Conservation (phyloP, 2,797 vertebrate genomes). For the Gouania willdenowi region DNA sequence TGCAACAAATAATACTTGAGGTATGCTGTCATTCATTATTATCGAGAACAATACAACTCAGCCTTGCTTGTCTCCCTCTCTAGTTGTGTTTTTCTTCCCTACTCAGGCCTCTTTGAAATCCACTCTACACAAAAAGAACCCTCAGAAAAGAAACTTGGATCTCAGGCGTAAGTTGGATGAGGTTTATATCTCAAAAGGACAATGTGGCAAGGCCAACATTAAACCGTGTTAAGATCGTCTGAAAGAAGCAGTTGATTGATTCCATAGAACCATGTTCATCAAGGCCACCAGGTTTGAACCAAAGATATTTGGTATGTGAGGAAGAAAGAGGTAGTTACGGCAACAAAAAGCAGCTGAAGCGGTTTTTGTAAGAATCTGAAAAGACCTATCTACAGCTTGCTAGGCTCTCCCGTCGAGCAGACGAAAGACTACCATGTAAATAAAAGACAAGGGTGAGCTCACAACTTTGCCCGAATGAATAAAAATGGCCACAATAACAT, state of each 20-base stretch:
- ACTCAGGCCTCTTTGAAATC: conserved; percentile 61
- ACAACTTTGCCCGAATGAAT: conserved; percentile 68
- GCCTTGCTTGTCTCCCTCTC: conserved; percentile 52
- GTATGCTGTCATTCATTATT: conserved; percentile 56
- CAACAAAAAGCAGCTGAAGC: conserved; percentile 74
- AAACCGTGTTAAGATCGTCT: conserved; percentile 75
- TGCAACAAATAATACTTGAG: conserved; percentile 40
- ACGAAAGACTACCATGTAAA: conserved; percentile 73
- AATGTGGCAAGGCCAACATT: conserved; percentile 75
- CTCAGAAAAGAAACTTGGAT: conserved; percentile 70
- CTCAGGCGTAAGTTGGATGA: conserved; percentile 67
- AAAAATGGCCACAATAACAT: conserved; percentile 69
- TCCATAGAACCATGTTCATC: conserved; percentile 76
- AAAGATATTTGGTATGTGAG: conserved; percentile 76
- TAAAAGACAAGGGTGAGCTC: conserved; percentile 74
- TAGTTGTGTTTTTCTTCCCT: conserved; percentile 38
- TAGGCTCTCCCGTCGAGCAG: conserved; percentile 64
- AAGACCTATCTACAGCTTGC: conserved; percentile 67
- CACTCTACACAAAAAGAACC: conserved; percentile 69
- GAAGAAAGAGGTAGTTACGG: conserved; percentile 76
- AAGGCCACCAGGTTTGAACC: conserved; percentile 77
- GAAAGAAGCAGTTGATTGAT: conserved; percentile 74
- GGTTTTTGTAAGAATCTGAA: conserved; percentile 72
- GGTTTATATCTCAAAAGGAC: conserved; percentile 76
- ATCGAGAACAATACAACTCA: conserved; percentile 51